These are phyloP conservation scores for Blastobasis lacticolella DNA, from an alignment of 2,888 invertebrate genomes.

Conservation along the genomic window DNA sequence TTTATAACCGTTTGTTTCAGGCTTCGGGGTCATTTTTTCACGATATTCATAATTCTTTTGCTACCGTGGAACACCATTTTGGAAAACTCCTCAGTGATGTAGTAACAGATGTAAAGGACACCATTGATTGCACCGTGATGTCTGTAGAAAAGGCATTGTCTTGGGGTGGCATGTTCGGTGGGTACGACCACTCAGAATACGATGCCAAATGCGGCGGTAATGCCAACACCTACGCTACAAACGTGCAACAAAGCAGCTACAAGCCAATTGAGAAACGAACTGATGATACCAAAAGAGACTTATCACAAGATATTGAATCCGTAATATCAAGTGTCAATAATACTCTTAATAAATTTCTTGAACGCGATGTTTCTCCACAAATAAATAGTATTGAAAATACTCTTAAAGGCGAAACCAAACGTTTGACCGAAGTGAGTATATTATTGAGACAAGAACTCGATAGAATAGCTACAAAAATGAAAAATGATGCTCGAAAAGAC, in stretches of 20 bases:
- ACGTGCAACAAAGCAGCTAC: no score
- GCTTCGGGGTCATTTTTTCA: conserved; percentile 41
- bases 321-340: conserved; percentile 23
- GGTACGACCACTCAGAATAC: conserved; percentile 17
- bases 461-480: conserved; percentile 34
- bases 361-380: conserved; percentile 19
- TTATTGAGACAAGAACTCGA: conserved; percentile 37
- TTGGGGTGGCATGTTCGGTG: conserved; percentile 21
- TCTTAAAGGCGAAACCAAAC: conserved; percentile 33
- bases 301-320: conserved; percentile 16
- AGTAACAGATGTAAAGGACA: conserved; percentile 45
- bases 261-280: not conserved
- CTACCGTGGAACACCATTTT: conserved; percentile 40
- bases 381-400: conserved; percentile 24
- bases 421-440: conserved; percentile 31
- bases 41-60: conserved; percentile 37
- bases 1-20: conserved; percentile 32
- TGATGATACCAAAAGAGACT: conserved; percentile 7
- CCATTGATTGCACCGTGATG: conserved; percentile 50
- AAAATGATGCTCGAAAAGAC: conserved; percentile 19
- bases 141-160: conserved; percentile 46
- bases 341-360: conserved; percentile 22
- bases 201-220: conserved; percentile 19
- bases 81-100: conserved; percentile 48
- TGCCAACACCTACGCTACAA: no score